phyloP scores from a whole-genome alignment of 2,797 vertebrate genomes.

The Acropternis orthonyx region DNA sequence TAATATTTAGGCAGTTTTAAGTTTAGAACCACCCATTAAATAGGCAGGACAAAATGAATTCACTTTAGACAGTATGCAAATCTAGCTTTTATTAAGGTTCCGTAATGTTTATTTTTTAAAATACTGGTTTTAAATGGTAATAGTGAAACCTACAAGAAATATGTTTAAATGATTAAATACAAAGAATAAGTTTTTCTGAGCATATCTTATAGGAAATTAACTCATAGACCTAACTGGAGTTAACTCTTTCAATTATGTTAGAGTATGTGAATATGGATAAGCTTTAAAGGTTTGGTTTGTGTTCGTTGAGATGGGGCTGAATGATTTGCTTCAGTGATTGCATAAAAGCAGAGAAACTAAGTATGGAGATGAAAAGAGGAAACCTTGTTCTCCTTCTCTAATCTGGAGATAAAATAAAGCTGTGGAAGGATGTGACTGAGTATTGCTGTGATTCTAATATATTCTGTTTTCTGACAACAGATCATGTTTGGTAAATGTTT shows the following conservation, averaged over 20 bases:
- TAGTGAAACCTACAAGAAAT: neutral
- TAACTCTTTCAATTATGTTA: neutral
- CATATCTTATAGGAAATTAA: neutral
- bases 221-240: neutral
- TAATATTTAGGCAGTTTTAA: neutral
- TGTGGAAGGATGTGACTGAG: neutral
- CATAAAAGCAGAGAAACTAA: neutral
- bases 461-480: neutral
- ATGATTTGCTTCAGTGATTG: neutral
- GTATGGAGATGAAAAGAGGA: neutral
- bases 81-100: neutral
- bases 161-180: neutral
- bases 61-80: neutral
- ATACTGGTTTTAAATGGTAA: neutral
- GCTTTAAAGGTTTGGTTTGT: neutral
- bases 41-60: neutral
- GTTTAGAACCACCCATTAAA: neutral
- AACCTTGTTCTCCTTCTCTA: neutral
- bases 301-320: neutral
- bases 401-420: neutral
- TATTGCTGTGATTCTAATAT: neutral
- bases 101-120: neutral
- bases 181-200: neutral
- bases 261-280: neutral
- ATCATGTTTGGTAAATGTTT: neutral